A percentile compares a stretch with the other conserved stretches of the same genome.
Evolutionary conservation across 1,140 invertebrate species (phyloP).

Genomic region (Artemia franciscana): DNA sequence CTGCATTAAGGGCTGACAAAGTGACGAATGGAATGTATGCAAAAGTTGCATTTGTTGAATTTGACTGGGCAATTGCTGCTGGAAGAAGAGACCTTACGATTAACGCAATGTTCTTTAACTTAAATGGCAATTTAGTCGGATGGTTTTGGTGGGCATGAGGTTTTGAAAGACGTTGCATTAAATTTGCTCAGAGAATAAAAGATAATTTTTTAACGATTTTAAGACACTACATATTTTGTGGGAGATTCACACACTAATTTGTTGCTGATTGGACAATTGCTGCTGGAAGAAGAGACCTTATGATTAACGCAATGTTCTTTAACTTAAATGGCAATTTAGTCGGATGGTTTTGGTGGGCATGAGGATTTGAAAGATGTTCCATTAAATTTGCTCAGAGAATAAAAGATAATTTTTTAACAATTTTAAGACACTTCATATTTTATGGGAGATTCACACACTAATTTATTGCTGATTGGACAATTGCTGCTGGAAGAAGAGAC

Average conservation of each 20-base stretch:
- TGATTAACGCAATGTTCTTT: slow-evolving; percentile 96
- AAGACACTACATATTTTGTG: slow-evolving; percentile 86
- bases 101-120: slow-evolving; percentile 90
- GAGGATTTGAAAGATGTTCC: slow-evolving; percentile 58
- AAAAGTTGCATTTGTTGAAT: slow-evolving; percentile 74
- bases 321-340: slow-evolving; percentile 79
- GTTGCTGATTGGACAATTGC: slow-evolving; percentile 87
- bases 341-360: slow-evolving; percentile 90
- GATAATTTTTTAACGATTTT: slow-evolving; percentile 94
- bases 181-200: slow-evolving; percentile 76
- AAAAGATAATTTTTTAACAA: slow-evolving; percentile 86
- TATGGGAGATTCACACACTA: slow-evolving; percentile 61
- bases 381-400: slow-evolving; percentile 80
- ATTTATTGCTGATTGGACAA: slow-evolving; percentile 55
- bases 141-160: slow-evolving; percentile 86
- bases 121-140: slow-evolving; percentile 89
- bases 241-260: slow-evolving; percentile 47
- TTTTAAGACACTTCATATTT: slow-evolving; percentile 84
- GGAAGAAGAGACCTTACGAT: slow-evolving; percentile 88
- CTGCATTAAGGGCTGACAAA: slow-evolving; percentile 77
- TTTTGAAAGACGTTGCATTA: slow-evolving; percentile 52
- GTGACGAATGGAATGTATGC: slow-evolving; percentile 84
- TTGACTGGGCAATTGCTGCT: slow-evolving; percentile 85
- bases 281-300: slow-evolving; percentile 83
- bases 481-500: no score